A percentile compares a stretch with the other conserved stretches of the same genome.
These are phyloP conservation scores for Synergus umbraculus DNA, from an alignment of 2,888 invertebrate genomes.

Conservation along the genomic window DNA sequence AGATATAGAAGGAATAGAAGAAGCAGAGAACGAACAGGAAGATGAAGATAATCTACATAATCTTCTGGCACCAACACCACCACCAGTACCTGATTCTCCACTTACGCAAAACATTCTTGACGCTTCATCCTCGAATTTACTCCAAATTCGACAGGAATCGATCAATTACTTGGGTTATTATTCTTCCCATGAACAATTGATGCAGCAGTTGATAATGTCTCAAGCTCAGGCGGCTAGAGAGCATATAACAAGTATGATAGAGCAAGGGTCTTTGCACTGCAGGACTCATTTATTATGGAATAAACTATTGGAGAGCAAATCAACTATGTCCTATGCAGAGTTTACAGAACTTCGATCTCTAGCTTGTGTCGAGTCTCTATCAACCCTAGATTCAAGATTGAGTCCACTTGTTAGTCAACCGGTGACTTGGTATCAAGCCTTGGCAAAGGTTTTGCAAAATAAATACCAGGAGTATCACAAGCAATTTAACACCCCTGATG, in stretches of 20 bases:
- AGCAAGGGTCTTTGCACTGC: conserved; percentile 83
- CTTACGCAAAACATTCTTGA: conserved; percentile 62
- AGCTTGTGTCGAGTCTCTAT: conserved; percentile 80
- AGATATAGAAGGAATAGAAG: conserved; percentile 46
- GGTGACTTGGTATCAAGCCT: conserved; percentile 82
- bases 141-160: conserved; percentile 80
- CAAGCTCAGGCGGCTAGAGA: conserved; percentile 80
- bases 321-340: conserved; percentile 80
- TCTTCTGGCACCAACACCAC: conserved; percentile 70
- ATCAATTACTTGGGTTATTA: conserved; percentile 86
- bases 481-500: conserved; percentile 81
- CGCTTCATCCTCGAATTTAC: conserved; percentile 61
- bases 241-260: conserved; percentile 82
- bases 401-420: conserved; percentile 82
- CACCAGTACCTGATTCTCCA: conserved; percentile 73
- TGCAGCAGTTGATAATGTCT: conserved; percentile 82
- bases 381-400: conserved; percentile 81
- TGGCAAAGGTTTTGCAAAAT: conserved; percentile 80
- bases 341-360: conserved; percentile 82
- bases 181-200: conserved; percentile 83
- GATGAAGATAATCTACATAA: conserved; percentile 56
- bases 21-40: conserved; percentile 44
- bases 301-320: conserved; percentile 80
- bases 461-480: conserved; percentile 82
- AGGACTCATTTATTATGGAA: conserved; percentile 86